Evolutionary conservation across 2,888 invertebrate species (phyloP).

Genomic region (Orthosia gracilis): DNA sequence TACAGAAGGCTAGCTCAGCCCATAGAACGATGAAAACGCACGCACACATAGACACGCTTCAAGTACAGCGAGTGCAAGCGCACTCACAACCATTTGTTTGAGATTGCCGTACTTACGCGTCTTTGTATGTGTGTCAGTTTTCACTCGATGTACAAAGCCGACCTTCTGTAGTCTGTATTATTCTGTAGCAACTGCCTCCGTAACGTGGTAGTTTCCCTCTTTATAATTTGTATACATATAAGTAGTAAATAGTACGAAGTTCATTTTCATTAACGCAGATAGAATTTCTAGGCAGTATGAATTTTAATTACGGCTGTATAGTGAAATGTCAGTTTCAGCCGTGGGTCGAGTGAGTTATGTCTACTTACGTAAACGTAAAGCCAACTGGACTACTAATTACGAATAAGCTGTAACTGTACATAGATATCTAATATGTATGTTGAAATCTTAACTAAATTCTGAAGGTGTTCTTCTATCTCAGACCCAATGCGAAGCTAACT

Average conservation of each 20-base stretch:
- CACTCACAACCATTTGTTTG: slow-evolving; percentile 6
- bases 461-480: background rate
- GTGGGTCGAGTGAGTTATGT: background rate
- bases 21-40: background rate
- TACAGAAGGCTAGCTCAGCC: slow-evolving; percentile 23
- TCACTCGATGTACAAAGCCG: background rate
- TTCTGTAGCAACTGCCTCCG: slow-evolving; percentile 20
- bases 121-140: background rate
- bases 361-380: slow-evolving; percentile 6
- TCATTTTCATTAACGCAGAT: slow-evolving; percentile 19
- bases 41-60: background rate
- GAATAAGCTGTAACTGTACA: background rate
- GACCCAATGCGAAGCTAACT: background rate
- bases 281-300: slow-evolving; percentile 2
- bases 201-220: slow-evolving; percentile 40
- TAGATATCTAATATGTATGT: background rate
- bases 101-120: background rate
- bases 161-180: slow-evolving; percentile 7
- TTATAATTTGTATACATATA: slow-evolving; percentile 12
- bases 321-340: slow-evolving; percentile 7
- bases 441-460: background rate
- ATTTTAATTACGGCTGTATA: slow-evolving; percentile 20
- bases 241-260: slow-evolving; percentile 29
- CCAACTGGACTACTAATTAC: background rate
- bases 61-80: slow-evolving; percentile 4